Evolutionary conservation across 2,113 vertebrate genomes (phyloP), one percentile per base, ranked within the genome.

Genomic region (Zapornia atra): DNA sequence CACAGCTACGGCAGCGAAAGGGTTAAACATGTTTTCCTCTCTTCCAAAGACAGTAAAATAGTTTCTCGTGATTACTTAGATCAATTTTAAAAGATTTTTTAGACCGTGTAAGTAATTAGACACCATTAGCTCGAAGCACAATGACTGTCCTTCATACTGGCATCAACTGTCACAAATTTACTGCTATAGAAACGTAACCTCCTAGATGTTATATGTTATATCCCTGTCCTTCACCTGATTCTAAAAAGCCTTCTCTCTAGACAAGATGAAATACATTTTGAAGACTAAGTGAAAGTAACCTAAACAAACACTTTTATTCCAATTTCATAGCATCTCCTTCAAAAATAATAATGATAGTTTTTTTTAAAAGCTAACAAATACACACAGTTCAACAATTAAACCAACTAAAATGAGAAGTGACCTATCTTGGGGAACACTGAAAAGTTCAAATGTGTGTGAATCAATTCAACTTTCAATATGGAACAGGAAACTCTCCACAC

Each of bases 1-100:
- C 97, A 95, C 53, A 84, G 89, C 92, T 94, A 91, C 81, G 94
- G 97, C 96, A 98, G 97, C 72, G 94, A 97, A 97, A 97, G 97
- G 97, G 92, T 97, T 98, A 96, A 92, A 81, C 57, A 8, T 3
- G 51, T 79, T 96, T 97, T 94, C 94, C 95, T 93, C 96, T 93
- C 87, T 92, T 94, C 85, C 40, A n/a, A 92, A 94, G 68, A 94
- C 94, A 83, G 42, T 83, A 72, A 96, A 96, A 46, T 70, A 95
- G 72, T 92, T 96, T 91, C 65, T 88, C 8, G 1, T 50, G 65
- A 88, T 92, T 77, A 71, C 53, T 90, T 81, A 78, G 70, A 95
- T 88, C 38, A 87, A 69, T 72, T 92, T 94, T 38, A n/a, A 84
- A 87, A 91, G 70, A 66, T 56, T 95, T 46, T 97, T 95, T 90